Conservation (phyloP, 2,113 vertebrate genomes). For the Gymnobelideus leadbeateri region DNA sequence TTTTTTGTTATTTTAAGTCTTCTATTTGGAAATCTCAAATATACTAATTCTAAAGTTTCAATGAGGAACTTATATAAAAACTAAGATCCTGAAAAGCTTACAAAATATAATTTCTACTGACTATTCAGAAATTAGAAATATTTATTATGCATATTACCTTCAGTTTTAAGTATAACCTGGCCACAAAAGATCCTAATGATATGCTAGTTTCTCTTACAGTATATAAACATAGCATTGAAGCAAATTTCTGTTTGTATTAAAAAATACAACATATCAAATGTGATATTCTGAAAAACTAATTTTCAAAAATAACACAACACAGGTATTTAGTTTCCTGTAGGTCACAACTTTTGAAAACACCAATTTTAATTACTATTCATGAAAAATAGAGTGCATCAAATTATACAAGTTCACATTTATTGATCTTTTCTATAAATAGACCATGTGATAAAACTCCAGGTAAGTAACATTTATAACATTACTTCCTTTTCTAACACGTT, state of each 20-base stretch:
- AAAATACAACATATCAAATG: slow-evolving; percentile 61
- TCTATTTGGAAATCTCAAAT: slow-evolving; percentile 51
- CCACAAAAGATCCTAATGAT: slow-evolving; percentile 29
- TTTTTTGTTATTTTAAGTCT: slow-evolving; percentile 71
- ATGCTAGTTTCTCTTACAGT: slow-evolving; percentile 44
- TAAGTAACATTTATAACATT: not conserved
- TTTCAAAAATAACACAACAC: slow-evolving; percentile 64
- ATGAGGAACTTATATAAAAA: slow-evolving; percentile 36
- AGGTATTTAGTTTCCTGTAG: slow-evolving; percentile 34
- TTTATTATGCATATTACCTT: not conserved
- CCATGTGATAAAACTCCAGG: not conserved
- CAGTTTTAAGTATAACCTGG: slow-evolving; percentile 64
- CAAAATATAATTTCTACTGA: slow-evolving; percentile 15
- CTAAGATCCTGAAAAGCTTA: not conserved
- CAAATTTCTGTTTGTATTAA: slow-evolving; percentile 57
- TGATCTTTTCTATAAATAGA: no score
- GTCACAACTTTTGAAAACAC: slow-evolving; percentile 65
- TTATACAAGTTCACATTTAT: no score
- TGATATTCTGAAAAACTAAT: slow-evolving; percentile 74
- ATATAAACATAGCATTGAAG: slow-evolving; percentile 53
- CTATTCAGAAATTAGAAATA: slow-evolving; percentile 47
- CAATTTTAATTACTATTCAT: slow-evolving; percentile 44
- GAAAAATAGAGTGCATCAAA: not conserved
- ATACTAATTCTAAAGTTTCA: rapidly evolving
- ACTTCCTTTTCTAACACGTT: not conserved